Conservation (phyloP, 2,113 vertebrate species). For the Tauraco erythrolophus region DNA sequence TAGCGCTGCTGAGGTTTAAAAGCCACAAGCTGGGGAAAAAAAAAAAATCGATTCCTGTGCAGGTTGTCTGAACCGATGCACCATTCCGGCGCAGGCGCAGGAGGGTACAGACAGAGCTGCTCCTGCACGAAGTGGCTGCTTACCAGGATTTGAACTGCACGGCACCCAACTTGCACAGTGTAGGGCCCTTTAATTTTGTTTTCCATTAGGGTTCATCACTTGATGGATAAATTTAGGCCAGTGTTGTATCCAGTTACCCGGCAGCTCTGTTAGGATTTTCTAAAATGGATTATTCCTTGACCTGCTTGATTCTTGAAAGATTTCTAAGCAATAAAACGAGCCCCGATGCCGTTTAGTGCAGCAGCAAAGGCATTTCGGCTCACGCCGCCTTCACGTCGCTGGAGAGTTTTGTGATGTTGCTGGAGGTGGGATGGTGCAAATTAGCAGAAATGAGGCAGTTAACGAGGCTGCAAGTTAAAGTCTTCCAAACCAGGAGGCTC, state of each 20-base stretch:
- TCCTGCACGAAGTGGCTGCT: background rate
- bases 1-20: background rate
- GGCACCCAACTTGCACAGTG: background rate
- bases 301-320: background rate
- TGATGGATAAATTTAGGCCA: background rate
- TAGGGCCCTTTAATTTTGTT: background rate
- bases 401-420: background rate
- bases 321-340: background rate
- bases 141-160: background rate
- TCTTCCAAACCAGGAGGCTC: background rate
- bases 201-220: background rate
- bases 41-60: background rate
- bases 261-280: background rate
- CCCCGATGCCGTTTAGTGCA: background rate
- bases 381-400: background rate
- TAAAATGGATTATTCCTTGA: background rate
- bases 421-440: background rate
- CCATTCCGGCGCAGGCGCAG: accelerated
- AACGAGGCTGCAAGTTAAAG: background rate
- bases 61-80: background rate
- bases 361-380: background rate
- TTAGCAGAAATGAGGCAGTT: slow-evolving; percentile 3
- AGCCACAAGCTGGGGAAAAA: background rate
- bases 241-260: background rate
- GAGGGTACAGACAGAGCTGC: background rate